Evolutionary conservation across 2,797 vertebrate species (phyloP).

Genomic region (Syncerus caffer): DNA sequence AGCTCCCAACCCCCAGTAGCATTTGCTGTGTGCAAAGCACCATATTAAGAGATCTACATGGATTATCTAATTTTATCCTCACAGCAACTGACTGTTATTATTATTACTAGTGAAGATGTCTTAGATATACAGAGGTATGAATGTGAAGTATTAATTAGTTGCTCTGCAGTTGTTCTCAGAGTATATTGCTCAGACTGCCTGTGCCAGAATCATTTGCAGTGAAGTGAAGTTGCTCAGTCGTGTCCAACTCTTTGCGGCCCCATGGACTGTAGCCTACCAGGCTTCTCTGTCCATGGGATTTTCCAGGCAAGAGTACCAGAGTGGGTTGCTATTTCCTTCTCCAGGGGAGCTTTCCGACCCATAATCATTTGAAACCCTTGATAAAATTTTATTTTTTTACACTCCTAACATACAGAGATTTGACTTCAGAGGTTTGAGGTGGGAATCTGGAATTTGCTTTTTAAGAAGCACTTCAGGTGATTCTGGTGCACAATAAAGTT

Average conservation of each 20-base stretch:
- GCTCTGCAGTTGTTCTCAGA: neutral
- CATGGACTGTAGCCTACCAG: neutral
- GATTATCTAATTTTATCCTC: neutral
- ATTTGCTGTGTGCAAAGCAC: neutral
- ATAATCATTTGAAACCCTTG: neutral
- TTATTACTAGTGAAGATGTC: neutral
- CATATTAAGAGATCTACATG: neutral
- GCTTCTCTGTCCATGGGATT: neutral
- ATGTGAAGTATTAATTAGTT: neutral
- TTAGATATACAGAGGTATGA: neutral
- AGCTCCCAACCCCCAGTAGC: too few relatives aligned
- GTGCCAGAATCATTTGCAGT: neutral
- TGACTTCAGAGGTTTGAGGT: neutral
- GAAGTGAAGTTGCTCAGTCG: neutral
- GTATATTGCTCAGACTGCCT: neutral
- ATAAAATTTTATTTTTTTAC: neutral
- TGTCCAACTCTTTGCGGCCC: accelerated
- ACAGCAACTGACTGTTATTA: neutral
- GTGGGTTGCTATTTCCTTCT: neutral
- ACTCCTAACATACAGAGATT: neutral
- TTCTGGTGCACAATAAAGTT: neutral
- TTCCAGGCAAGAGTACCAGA: neutral
- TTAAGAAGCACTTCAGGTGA: neutral
- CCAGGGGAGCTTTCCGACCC: neutral
- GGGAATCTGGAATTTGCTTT: neutral